Conservation (phyloP, 2,888 invertebrate genomes). For the Scaptodrosophila latifasciaeformis region DNA sequence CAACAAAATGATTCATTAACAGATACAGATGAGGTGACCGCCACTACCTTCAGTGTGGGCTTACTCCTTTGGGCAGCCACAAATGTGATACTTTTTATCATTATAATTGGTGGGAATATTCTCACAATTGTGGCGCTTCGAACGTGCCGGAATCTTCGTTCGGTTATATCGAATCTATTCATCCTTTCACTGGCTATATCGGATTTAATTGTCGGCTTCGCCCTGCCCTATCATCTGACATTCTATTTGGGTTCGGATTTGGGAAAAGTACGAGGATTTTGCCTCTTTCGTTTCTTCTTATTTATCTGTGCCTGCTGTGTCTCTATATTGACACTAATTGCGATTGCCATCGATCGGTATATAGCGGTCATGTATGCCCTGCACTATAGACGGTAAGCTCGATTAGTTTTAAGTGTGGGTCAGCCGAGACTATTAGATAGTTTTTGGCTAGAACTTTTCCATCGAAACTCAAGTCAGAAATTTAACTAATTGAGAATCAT, state of each 20-base stretch:
- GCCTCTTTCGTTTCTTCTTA: slow-evolving; percentile 83
- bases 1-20: no score
- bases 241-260: slow-evolving; percentile 82
- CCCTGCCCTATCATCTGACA: slow-evolving; percentile 85
- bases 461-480: no score
- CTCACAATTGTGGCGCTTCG: slow-evolving; percentile 85
- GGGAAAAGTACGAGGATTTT: slow-evolving; percentile 79
- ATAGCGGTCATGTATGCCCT: slow-evolving; percentile 87
- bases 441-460: no score
- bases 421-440: no score
- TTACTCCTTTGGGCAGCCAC: slow-evolving; percentile 79
- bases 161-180: slow-evolving; percentile 85
- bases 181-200: slow-evolving; percentile 86
- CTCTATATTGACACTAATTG: slow-evolving; percentile 86
- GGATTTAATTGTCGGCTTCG: slow-evolving; percentile 85
- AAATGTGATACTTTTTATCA: slow-evolving; percentile 80
- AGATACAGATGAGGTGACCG: no score
- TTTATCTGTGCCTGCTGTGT: slow-evolving; percentile 86
- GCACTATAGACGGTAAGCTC: slow-evolving; percentile 80
- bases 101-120: slow-evolving; percentile 84
- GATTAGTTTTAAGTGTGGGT: no score
- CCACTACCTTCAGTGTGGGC: background rate
- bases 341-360: slow-evolving; percentile 87
- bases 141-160: slow-evolving; percentile 81
- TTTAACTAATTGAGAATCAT: no score